Evolutionary conservation across 2,797 vertebrate genomes (phyloP).

Genomic region (Coluber constrictor): DNA sequence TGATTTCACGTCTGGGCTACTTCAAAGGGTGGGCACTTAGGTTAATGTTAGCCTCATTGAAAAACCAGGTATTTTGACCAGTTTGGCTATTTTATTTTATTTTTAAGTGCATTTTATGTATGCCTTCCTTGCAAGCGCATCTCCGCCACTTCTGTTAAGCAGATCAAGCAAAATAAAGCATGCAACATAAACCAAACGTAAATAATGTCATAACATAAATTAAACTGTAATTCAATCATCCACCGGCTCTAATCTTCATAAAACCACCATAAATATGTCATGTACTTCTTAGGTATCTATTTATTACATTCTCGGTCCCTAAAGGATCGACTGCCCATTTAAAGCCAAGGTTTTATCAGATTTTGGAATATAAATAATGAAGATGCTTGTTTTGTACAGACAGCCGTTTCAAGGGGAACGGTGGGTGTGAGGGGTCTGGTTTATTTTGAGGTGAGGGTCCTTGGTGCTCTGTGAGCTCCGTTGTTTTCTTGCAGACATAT

Average conservation of each 20-base stretch:
- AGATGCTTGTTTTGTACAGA: neutral
- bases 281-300: neutral
- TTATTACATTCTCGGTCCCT: neutral
- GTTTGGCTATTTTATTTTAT: neutral
- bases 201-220: neutral
- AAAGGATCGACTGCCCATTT: neutral
- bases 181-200: neutral
- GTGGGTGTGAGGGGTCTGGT: neutral
- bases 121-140: neutral
- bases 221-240: neutral
- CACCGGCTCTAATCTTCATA: neutral
- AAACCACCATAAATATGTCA: neutral
- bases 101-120: neutral
- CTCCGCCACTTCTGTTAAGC: neutral
- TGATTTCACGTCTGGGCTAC: neutral
- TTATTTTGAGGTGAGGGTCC: neutral
- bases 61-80: neutral
- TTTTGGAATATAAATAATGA: neutral
- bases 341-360: neutral
- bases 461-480: neutral
- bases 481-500: neutral
- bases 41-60: neutral
- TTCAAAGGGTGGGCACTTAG: neutral
- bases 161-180: neutral
- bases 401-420: neutral